Evolutionary conservation across 2,888 invertebrate species (phyloP).

Genomic region (Stictocephala bisonia): DNA sequence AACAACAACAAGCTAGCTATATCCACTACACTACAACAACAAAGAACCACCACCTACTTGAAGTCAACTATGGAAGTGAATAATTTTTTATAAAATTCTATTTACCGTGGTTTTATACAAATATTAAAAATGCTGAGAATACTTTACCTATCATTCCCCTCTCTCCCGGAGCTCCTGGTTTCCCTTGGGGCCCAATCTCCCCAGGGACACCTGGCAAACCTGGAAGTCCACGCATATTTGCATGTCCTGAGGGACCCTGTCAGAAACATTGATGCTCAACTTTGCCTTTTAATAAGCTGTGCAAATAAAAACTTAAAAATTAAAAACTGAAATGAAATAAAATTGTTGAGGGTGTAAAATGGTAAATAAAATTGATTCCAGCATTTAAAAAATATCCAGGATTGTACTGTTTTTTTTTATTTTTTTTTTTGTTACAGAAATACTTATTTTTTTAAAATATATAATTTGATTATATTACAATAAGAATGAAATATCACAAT

Average conservation of each 20-base stretch:
- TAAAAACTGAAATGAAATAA: not conserved
- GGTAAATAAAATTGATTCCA: too few species aligned
- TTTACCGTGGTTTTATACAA: not conserved
- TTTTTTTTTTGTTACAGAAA: too few species aligned
- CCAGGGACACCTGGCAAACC: constrained; percentile 74
- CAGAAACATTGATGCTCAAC: constrained; percentile 32
- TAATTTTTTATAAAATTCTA: constrained; percentile 15
- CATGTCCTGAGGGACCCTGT: constrained; percentile 63
- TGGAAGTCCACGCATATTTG: constrained; percentile 73
- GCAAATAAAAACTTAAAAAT: constrained; percentile 21
- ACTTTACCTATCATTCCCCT: constrained; percentile 29
- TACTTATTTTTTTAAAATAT: too few species aligned
- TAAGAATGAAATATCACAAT: too few species aligned
- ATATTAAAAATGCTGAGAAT: not conserved
- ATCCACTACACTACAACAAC: too few species aligned
- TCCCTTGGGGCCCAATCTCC: constrained; percentile 69
- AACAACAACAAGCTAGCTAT: too few species aligned
- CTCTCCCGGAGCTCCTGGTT: constrained; percentile 52
- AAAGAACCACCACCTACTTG: constrained; percentile 18
- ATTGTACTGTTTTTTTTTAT: too few species aligned
- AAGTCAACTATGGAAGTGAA: constrained; percentile 43
- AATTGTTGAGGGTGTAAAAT: not conserved
- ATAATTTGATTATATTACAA: too few species aligned
- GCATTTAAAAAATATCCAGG: too few species aligned
- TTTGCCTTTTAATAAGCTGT: constrained; percentile 1